A percentile compares a stretch with the other conserved stretches of the same genome.
These are phyloP conservation scores for Drosophila fuyamai DNA, from an alignment of 1,140 invertebrate genomes.

Conservation along the genomic window DNA sequence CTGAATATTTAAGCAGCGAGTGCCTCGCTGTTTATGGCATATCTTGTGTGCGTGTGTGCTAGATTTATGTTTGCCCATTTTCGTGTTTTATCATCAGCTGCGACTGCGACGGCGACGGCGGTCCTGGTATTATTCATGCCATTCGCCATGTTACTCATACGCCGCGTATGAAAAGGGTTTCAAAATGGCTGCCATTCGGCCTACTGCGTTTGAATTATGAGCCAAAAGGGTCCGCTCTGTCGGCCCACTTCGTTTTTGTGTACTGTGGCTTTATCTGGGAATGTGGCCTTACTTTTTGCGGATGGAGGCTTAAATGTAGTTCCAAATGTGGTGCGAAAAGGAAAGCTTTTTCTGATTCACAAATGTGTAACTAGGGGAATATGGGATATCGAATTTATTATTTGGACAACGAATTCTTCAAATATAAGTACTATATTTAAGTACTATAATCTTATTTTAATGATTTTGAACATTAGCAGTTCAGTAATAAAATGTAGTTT, in stretches of 20 bases:
- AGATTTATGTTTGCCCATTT: conserved; percentile 80
- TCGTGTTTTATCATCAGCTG: conserved; percentile 81
- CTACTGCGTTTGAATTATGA: conserved; percentile 70
- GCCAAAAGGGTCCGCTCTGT: conserved; percentile 46
- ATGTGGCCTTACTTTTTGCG: conserved; percentile 23
- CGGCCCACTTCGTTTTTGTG: conserved; percentile 8
- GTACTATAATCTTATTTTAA: no score
- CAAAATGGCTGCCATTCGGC: conserved; percentile 43
- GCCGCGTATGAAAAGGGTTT: conserved; percentile 75
- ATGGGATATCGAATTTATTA: background rate
- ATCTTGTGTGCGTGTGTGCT: conserved; percentile 50
- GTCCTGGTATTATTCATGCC: conserved; percentile 76
- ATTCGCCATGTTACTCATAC: conserved; percentile 72
- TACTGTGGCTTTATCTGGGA: conserved; percentile 39
- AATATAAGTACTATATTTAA: no score
- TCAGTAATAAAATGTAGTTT: no score
- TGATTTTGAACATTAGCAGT: no score
- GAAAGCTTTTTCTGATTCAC: conserved; percentile 70
- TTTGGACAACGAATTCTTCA: no score
- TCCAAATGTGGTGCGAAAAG: conserved; percentile 75
- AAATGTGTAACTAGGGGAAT: background rate
- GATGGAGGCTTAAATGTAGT: conserved; percentile 29
- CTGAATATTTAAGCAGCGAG: conserved; percentile 57
- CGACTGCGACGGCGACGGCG: conserved; percentile 27
- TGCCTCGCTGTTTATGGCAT: conserved; percentile 50